A percentile compares a stretch with the other conserved stretches of the same genome.
phyloP scores from a whole-genome alignment of 1,140 invertebrate species.

The Drosophila ambigua region DNA sequence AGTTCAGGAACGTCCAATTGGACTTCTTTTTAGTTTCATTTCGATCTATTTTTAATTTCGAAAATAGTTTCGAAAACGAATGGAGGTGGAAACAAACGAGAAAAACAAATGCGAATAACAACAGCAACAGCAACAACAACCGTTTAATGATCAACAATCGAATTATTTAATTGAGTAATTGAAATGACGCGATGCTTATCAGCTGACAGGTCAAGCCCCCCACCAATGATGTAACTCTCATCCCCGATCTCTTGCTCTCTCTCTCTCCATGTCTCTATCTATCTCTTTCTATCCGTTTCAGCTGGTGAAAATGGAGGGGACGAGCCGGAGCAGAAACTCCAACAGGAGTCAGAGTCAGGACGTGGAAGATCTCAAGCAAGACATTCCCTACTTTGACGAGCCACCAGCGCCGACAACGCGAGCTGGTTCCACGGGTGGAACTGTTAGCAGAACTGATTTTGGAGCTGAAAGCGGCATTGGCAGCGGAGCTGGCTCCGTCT shows the following conservation, averaged over 20 bases:
- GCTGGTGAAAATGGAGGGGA: slow-evolving; percentile 41
- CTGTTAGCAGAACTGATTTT: background rate
- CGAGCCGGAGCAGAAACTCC: slow-evolving; percentile 47
- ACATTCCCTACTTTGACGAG: slow-evolving; percentile 76
- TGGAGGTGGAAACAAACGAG: slow-evolving; percentile 10
- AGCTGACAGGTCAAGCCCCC: slow-evolving; percentile 2
- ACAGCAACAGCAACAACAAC: slow-evolving; percentile 7
- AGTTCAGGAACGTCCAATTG: slow-evolving; percentile 34
- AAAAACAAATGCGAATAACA: slow-evolving; percentile 13
- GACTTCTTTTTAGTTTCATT: slow-evolving; percentile 13
- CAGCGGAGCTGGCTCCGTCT: background rate
- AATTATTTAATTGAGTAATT: slow-evolving; percentile 7
- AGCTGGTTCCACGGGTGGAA: slow-evolving; percentile 1
- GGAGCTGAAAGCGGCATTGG: background rate
- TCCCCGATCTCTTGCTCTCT: background rate
- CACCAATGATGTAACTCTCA: slow-evolving; percentile 1
- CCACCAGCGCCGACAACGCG: slow-evolving; percentile 9
- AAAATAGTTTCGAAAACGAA: slow-evolving; percentile 42
- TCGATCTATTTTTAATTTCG: slow-evolving; percentile 45
- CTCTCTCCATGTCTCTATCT: background rate
- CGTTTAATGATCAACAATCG: slow-evolving; percentile 15
- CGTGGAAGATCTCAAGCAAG: slow-evolving; percentile 72
- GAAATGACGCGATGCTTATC: background rate
- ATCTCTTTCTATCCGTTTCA: slow-evolving; percentile 25
- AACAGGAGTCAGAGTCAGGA: slow-evolving; percentile 38